phyloP scores from a whole-genome alignment of 2,888 invertebrate genomes.

The Athripsodes cinereus region DNA sequence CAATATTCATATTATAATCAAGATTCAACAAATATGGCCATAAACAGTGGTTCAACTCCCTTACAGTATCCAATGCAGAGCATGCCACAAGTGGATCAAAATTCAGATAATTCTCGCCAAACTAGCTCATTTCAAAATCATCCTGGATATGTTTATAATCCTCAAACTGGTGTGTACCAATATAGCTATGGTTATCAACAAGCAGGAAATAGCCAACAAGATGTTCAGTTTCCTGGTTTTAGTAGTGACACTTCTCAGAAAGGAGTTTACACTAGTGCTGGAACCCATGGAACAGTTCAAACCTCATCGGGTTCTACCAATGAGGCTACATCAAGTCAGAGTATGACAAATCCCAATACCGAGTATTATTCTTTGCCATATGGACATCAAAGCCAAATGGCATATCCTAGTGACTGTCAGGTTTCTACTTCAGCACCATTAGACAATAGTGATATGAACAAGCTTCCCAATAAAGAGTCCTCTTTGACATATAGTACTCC shows the following conservation, averaged over 20 bases:
- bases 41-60: conserved; percentile 1
- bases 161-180: conserved; percentile 50
- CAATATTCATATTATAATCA: background rate
- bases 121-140: conserved; percentile 42
- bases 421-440: background rate
- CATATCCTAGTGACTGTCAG: conserved; percentile 8
- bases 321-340: conserved; percentile 22
- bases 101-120: conserved; percentile 20
- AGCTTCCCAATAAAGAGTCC: conserved; percentile 19
- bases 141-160: conserved; percentile 57
- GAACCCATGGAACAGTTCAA: conserved; percentile 42
- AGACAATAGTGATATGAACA: background rate
- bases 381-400: conserved; percentile 43
- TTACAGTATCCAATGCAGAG: conserved; percentile 8
- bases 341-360: background rate
- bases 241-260: conserved; percentile 32
- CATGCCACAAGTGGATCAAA: background rate
- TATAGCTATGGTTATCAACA: conserved; percentile 59
- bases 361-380: conserved; percentile 46
- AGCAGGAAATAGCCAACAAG: conserved; percentile 30
- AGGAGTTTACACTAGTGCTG: conserved; percentile 46
- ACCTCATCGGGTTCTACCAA: conserved; percentile 41
- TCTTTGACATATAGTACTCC: conserved; percentile 36
- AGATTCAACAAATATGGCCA: background rate
- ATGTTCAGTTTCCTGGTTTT: conserved; percentile 31